Evolutionary conservation across 2,797 vertebrate genomes (phyloP).

Genomic region (Phoxinus dragarum): DNA sequence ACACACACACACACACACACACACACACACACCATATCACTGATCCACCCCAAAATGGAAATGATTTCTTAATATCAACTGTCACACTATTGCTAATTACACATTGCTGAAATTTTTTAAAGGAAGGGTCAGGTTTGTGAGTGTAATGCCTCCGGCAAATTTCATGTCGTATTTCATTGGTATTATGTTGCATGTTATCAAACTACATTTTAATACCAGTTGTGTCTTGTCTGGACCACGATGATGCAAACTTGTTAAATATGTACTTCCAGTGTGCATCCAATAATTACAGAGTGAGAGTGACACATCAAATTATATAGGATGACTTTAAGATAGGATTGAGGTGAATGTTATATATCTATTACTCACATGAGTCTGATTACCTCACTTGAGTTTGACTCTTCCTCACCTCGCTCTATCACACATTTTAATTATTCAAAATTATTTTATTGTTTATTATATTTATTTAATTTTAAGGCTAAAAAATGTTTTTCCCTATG

Average conservation of each 20-base stretch:
- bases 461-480: not conserved
- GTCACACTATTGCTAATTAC: not conserved
- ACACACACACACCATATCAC: conserved; percentile 3
- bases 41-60: not conserved
- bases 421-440: not conserved
- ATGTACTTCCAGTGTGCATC: not conserved
- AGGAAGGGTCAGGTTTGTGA: not conserved
- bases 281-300: not conserved
- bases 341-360: not conserved
- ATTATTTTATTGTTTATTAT: not conserved
- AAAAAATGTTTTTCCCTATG: not conserved
- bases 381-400: not conserved
- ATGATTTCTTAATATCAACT: conserved; percentile 15
- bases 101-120: conserved; percentile 6
- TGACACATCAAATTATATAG: not conserved
- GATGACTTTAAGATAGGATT: not conserved
- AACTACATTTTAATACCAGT: not conserved
- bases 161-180: too few species aligned
- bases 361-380: not conserved
- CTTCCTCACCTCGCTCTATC: not conserved
- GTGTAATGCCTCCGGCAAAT: not conserved
- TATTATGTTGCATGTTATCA: not conserved
- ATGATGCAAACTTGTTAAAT: conserved; percentile 7
- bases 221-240: not conserved
- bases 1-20: too few species aligned